Evolutionary conservation across 2,888 invertebrate species (phyloP).

Genomic region (Morinoia aosen): DNA sequence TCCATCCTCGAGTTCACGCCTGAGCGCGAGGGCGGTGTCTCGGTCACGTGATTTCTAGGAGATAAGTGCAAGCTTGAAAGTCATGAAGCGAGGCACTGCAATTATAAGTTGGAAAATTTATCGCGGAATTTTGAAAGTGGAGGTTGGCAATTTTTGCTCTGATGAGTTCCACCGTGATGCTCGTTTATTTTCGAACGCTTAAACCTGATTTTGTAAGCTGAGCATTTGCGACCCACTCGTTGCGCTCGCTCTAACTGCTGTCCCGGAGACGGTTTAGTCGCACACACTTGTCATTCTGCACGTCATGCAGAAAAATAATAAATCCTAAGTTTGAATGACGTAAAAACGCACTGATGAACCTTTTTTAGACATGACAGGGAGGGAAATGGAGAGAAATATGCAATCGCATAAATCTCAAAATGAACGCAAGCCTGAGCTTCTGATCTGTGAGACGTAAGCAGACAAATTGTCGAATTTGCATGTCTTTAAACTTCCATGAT

Average conservation of each 20-base stretch:
- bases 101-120: conserved; percentile 1
- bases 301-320: not conserved
- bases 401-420: not conserved
- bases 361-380: not conserved
- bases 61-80: not conserved
- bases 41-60: not conserved
- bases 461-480: not conserved
- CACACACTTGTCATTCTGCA: not conserved
- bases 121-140: not conserved
- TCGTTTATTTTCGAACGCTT: not conserved
- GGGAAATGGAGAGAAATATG: not conserved
- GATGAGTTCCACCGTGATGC: not conserved
- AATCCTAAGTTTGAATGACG: not conserved
- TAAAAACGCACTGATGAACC: not conserved
- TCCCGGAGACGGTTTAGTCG: not conserved
- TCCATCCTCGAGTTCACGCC: not conserved
- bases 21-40: too few relatives aligned
- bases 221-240: not conserved
- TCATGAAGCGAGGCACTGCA: not conserved
- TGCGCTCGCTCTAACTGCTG: not conserved
- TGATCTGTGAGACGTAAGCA: not conserved
- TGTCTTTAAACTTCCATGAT: not conserved
- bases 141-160: not conserved
- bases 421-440: not conserved
- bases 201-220: not conserved